A percentile compares a stretch with the other conserved stretches of the same genome.
phyloP scores from a whole-genome alignment of 2,888 invertebrate genomes.

The Amphipoea lucens region DNA sequence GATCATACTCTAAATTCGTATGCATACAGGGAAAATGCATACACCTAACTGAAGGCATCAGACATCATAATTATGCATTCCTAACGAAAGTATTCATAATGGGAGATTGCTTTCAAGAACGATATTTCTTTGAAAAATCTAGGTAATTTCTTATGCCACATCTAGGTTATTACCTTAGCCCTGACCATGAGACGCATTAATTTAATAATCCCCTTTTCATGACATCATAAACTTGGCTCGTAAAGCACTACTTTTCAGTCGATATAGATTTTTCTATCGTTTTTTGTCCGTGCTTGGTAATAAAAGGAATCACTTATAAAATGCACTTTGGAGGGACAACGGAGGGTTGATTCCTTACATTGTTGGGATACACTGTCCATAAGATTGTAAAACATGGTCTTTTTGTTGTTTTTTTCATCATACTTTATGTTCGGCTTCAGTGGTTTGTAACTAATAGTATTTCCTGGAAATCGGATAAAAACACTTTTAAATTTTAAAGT shows the following conservation, averaged over 20 bases:
- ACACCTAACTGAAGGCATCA: not conserved
- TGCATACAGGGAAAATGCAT: not conserved
- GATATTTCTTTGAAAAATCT: not conserved
- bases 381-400: slow-evolving; percentile 14
- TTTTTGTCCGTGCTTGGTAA: slow-evolving; percentile 85
- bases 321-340: slow-evolving; percentile 78
- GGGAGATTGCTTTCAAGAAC: not conserved
- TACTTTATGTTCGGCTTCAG: not conserved
- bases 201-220: slow-evolving; percentile 85
- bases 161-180: slow-evolving; percentile 37
- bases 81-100: not conserved
- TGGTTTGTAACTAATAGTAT: not conserved
- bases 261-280: slow-evolving; percentile 79
- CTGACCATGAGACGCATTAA: slow-evolving; percentile 76
- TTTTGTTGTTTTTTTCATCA: not conserved
- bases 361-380: slow-evolving; percentile 72
- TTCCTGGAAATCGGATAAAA: too few species aligned
- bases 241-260: slow-evolving; percentile 86
- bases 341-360: slow-evolving; percentile 75
- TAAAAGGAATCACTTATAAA: slow-evolving; percentile 90
- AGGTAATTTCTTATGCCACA: slow-evolving; percentile 6
- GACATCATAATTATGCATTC: not conserved
- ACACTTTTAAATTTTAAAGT: too few species aligned
- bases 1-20: not conserved
- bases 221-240: slow-evolving; percentile 81